phyloP scores from a whole-genome alignment of 2,113 vertebrate genomes.

The Peromyscus maniculatus region DNA sequence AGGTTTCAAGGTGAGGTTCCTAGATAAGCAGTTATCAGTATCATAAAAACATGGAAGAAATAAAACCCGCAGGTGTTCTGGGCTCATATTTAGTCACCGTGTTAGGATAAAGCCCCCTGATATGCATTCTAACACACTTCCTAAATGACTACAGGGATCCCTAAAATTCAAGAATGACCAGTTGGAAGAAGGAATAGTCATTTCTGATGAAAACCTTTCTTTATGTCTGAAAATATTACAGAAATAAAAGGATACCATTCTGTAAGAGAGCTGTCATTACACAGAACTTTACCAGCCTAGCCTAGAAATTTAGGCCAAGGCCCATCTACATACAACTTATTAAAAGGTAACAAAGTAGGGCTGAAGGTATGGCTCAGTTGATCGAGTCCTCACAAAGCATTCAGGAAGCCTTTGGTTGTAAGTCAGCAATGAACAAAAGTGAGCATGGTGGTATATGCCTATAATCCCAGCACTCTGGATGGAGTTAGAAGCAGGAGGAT shows the following conservation, averaged over 20 bases:
- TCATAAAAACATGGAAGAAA: not conserved
- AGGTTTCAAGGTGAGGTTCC: conserved; percentile 8
- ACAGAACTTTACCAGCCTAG: not conserved
- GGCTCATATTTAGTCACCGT: not conserved
- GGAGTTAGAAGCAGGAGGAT: not conserved
- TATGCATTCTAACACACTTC: not conserved
- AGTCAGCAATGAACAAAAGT: not conserved
- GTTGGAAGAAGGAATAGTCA: not conserved
- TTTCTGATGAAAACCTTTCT: not conserved
- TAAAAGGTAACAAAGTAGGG: not conserved
- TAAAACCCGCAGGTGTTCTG: not conserved
- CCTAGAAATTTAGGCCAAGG: not conserved
- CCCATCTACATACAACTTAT: not conserved
- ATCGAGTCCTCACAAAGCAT: not conserved
- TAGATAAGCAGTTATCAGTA: not conserved
- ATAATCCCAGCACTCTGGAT: not conserved
- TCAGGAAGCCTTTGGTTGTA: not conserved
- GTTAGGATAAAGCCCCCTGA: too few species aligned
- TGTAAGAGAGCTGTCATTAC: not conserved
- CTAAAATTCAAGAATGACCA: not conserved
- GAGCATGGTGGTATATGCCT: not conserved
- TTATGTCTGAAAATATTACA: not conserved
- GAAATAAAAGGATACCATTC: not conserved
- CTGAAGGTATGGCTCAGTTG: not conserved
- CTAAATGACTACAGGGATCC: not conserved